phyloP scores from a whole-genome alignment of 2,888 invertebrate species.

The Acleris laterana region DNA sequence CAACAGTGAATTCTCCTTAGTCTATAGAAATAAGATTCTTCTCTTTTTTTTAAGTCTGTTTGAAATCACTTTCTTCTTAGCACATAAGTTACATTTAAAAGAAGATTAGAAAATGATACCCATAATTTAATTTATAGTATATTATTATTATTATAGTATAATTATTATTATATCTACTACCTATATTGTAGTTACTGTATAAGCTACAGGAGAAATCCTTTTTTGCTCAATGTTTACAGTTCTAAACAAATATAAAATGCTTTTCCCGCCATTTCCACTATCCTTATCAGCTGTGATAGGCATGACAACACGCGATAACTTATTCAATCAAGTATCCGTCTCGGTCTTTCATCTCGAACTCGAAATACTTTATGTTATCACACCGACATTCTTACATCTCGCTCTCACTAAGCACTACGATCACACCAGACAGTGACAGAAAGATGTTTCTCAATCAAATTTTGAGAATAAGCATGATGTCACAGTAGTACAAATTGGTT shows the following conservation, averaged over 20 bases:
- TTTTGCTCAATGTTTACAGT: not conserved
- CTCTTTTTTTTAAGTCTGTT: too few relatives aligned
- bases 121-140: too few relatives aligned
- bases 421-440: slow-evolving; percentile 66
- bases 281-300: slow-evolving; percentile 29
- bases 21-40: too few relatives aligned
- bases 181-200: too few relatives aligned
- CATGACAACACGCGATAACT: slow-evolving; percentile 33
- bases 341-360: slow-evolving; percentile 26
- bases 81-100: too few relatives aligned
- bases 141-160: too few relatives aligned
- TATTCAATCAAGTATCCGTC: slow-evolving; percentile 32
- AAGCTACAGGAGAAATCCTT: not conserved
- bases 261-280: slow-evolving; percentile 32
- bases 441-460: slow-evolving; percentile 72
- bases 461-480: slow-evolving; percentile 63
- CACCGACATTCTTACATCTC: slow-evolving; percentile 37
- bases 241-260: slow-evolving; percentile 17
- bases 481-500: slow-evolving; percentile 59
- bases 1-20: too few relatives aligned
- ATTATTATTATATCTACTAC: too few relatives aligned
- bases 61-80: too few relatives aligned
- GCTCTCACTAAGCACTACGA: slow-evolving; percentile 41
- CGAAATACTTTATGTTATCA: slow-evolving; percentile 18
- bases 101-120: too few relatives aligned